These are phyloP conservation scores for Rotaria socialis DNA, from an alignment of 2,888 invertebrate species.

Conservation along the genomic window DNA sequence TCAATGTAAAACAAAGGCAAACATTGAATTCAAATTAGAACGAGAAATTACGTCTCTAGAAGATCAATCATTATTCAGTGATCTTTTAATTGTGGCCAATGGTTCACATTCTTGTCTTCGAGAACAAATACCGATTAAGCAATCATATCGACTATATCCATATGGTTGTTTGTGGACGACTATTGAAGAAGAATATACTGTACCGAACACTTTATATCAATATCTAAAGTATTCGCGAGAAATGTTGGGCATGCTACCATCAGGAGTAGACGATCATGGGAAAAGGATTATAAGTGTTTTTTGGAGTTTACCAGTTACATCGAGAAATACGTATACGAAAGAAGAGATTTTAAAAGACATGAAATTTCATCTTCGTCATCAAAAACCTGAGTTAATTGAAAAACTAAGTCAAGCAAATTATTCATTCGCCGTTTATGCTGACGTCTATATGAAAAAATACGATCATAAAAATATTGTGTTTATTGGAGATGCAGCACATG, in stretches of 20 bases:
- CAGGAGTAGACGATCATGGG: background rate
- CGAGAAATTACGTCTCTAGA: background rate
- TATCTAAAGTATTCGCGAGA: background rate
- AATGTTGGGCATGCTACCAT: background rate
- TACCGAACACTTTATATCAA: background rate
- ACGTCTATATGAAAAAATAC: background rate
- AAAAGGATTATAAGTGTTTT: background rate
- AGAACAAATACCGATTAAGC: background rate
- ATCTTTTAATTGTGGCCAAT: background rate
- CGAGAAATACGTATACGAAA: background rate
- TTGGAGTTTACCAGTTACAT: background rate
- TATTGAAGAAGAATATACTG: background rate
- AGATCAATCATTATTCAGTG: background rate
- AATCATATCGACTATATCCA: background rate
- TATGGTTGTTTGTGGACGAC: conserved; percentile 4
- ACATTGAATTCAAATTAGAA: background rate
- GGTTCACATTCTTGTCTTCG: background rate
- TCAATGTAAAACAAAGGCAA: background rate
- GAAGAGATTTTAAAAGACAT: background rate
- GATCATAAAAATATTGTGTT: background rate
- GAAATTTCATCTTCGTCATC: background rate
- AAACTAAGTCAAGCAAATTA: background rate
- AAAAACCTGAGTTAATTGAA: background rate
- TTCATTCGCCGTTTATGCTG: background rate
- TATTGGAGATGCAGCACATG: conserved; percentile 10